Evolutionary conservation across 2,797 vertebrate species (phyloP).

Genomic region (Miichthys miiuy): DNA sequence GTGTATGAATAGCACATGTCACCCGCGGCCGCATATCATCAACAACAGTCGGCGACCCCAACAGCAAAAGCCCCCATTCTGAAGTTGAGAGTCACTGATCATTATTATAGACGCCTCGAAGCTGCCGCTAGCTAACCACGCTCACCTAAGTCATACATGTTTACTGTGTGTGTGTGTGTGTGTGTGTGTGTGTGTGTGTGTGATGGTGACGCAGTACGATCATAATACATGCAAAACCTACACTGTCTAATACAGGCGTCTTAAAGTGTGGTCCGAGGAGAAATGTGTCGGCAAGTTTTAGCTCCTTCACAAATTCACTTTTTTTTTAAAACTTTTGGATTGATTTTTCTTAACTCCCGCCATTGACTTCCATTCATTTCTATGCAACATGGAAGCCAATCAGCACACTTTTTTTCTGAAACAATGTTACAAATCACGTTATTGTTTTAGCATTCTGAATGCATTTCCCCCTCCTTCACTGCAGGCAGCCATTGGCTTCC

Average conservation of each 20-base stretch:
- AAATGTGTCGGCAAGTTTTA: neutral
- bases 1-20: conserved; percentile 60
- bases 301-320: neutral
- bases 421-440: neutral
- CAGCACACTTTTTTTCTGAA: neutral
- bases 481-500: conserved; percentile 6
- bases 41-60: conserved; percentile 45
- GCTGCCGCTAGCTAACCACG: conserved; percentile 22
- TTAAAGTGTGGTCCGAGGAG: conserved; percentile 30
- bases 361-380: conserved; percentile 12
- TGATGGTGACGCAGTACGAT: neutral
- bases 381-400: neutral
- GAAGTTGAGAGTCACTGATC: conserved; percentile 36
- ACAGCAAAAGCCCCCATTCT: conserved; percentile 24
- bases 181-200: conserved; percentile 3
- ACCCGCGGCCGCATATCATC: conserved; percentile 51
- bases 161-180: conserved; percentile 21
- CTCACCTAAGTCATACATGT: conserved; percentile 25
- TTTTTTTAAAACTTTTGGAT: neutral
- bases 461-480: no score
- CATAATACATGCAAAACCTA: conserved; percentile 9
- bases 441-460: neutral
- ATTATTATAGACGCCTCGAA: conserved; percentile 27
- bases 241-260: neutral
- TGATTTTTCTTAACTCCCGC: neutral